These are phyloP conservation scores for Colius striatus DNA, from an alignment of 2,113 vertebrate genomes.

Conservation along the genomic window DNA sequence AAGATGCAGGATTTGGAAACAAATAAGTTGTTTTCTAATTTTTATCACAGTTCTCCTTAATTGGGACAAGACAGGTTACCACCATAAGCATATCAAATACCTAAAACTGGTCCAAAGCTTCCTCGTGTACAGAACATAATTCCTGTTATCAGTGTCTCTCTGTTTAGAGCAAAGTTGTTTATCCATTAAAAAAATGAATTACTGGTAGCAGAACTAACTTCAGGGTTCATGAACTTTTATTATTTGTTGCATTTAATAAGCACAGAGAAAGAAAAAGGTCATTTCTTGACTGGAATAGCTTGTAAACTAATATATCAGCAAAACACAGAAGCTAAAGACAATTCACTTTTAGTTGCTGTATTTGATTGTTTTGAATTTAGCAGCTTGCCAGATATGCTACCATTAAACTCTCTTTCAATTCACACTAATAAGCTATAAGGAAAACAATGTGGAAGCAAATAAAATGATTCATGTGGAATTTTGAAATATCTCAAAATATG, in stretches of 20 bases:
- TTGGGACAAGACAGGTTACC: neutral
- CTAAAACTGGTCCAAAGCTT: neutral
- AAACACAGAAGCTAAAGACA: neutral
- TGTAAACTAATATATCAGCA: neutral
- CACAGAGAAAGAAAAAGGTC: neutral
- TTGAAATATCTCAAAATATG: constrained; percentile 50
- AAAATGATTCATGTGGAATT: constrained; percentile 62
- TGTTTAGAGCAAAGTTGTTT: neutral
- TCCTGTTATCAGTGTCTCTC: neutral
- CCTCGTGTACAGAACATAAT: neutral
- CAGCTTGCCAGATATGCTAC: too few species aligned
- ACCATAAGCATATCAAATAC: neutral
- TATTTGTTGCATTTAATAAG: constrained; percentile 31
- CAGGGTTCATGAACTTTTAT: neutral
- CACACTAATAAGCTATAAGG: too few species aligned
- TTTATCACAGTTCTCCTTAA: neutral
- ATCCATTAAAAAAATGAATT: neutral
- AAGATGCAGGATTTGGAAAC: neutral
- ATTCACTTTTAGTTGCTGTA: neutral
- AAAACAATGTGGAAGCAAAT: constrained; percentile 51
- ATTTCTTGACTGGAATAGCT: neutral
- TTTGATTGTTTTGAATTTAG: too few species aligned
- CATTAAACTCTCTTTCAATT: too few species aligned
- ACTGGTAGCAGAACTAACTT: neutral
- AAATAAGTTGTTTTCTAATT: neutral